Percentiles rank a stretch among this genome's conserved stretches.
These are phyloP conservation scores for Amphiprion percula DNA, from an alignment of 2,113 vertebrate species.

Conservation along the genomic window DNA sequence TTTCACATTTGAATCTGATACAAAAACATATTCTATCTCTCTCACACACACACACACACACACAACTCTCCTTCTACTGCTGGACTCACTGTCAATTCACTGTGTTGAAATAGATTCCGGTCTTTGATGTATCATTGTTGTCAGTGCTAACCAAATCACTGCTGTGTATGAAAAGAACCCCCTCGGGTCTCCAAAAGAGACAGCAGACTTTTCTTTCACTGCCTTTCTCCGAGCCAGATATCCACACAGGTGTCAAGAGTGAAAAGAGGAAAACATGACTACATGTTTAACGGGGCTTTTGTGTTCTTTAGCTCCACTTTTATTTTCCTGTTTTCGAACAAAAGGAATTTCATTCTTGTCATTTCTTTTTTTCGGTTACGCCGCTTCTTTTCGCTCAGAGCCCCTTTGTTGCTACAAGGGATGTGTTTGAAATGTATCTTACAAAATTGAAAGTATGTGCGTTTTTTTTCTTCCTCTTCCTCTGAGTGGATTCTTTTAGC, in stretches of 20 bases:
- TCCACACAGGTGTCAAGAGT: conserved; percentile 59
- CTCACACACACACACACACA: not conserved
- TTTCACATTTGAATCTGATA: conserved; percentile 8
- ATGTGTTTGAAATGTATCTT: conserved; percentile 64
- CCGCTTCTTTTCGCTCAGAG: conserved; percentile 22
- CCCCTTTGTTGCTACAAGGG: conserved; percentile 37
- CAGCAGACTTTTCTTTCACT: conserved; percentile 57
- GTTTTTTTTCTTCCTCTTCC: conserved; percentile 4
- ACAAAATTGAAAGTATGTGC: conserved; percentile 32
- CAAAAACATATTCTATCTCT: not conserved
- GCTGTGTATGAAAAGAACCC: conserved; percentile 71
- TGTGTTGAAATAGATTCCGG: conserved; percentile 70
- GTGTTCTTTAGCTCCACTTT: conserved; percentile 53
- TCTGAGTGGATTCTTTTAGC: conserved; percentile 44
- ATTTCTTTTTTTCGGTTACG: conserved; percentile 10
- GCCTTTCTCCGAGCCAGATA: conserved; percentile 44
- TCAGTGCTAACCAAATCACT: conserved; percentile 78
- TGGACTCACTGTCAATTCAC: conserved; percentile 38
- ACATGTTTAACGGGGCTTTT: conserved; percentile 58
- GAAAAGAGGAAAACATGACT: conserved; percentile 49
- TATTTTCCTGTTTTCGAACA: conserved; percentile 50
- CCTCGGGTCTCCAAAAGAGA: conserved; percentile 59
- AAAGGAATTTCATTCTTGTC: conserved; percentile 50
- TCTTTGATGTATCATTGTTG: conserved; percentile 83
- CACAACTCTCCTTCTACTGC: conserved; percentile 13